Evolutionary conservation across 2,797 vertebrate genomes (phyloP).

Genomic region (Sparus aurata): DNA sequence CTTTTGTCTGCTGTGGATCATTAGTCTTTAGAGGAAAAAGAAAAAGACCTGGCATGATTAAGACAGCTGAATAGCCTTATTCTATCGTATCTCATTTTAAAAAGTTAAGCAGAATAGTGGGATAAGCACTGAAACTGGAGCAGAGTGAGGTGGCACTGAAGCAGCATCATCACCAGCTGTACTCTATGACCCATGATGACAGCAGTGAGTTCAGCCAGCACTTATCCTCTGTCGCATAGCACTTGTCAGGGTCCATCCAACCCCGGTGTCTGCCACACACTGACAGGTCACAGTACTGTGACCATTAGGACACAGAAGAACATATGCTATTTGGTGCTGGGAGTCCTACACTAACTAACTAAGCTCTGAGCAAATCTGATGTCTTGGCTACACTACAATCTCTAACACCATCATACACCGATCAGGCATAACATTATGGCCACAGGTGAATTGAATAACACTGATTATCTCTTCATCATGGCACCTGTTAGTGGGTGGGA

Average conservation of each 20-base stretch:
- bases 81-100: constrained; percentile 14
- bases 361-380: background rate
- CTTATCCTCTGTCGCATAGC: constrained; percentile 51
- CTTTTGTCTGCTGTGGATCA: constrained; percentile 13
- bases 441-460: too few relatives aligned
- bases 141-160: background rate
- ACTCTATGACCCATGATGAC: constrained; percentile 26
- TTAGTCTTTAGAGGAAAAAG: background rate
- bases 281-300: constrained; percentile 1
- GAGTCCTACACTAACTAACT: background rate
- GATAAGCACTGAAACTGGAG: background rate
- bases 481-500: too few relatives aligned
- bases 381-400: background rate
- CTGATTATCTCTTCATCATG: too few relatives aligned
- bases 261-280: background rate
- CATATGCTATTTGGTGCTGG: constrained; percentile 3
- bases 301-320: background rate
- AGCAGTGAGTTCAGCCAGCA: constrained; percentile 14
- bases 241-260: constrained; percentile 23
- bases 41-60: constrained; percentile 13
- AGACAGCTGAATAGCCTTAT: constrained; percentile 16
- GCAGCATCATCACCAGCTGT: constrained; percentile 11
- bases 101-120: constrained; percentile 12
- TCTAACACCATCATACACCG: background rate
- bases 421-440: too few relatives aligned